A percentile compares a stretch with the other conserved stretches of the same genome.
Conservation (phyloP, 53 echinoderm and acorn worm species). For the Arbacia lixula region DNA sequence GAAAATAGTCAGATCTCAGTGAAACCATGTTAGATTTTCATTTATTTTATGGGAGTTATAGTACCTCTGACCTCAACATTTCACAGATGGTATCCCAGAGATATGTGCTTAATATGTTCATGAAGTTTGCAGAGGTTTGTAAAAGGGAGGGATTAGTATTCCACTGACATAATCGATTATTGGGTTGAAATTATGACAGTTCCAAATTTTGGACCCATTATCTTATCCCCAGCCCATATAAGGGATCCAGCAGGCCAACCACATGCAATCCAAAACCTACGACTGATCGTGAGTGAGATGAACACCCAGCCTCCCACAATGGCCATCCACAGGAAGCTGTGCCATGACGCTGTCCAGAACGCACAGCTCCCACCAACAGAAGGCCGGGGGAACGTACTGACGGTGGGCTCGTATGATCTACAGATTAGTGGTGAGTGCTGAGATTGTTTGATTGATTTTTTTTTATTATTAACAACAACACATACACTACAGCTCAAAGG, state of each 20-base stretch:
- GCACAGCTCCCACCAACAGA: slow-evolving; percentile 75
- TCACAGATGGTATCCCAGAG: too few relatives aligned
- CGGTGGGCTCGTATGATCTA: slow-evolving; percentile 92
- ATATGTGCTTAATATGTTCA: too few relatives aligned
- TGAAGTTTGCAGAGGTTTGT: too few relatives aligned
- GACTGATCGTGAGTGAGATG: slow-evolving; percentile 88
- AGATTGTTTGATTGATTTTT: neutral
- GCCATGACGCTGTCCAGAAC: slow-evolving; percentile 82
- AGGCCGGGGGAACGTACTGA: slow-evolving; percentile 83
- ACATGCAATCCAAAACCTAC: slow-evolving; percentile 86
- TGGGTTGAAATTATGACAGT: too few relatives aligned
- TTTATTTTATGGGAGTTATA: too few relatives aligned
- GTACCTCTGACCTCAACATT: too few relatives aligned
- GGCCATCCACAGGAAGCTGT: slow-evolving; percentile 66
- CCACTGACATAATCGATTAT: too few relatives aligned
- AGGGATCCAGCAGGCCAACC: slow-evolving; percentile 88
- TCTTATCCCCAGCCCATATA: slow-evolving; percentile 77
- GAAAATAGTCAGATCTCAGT: too few relatives aligned
- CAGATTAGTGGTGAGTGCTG: slow-evolving; percentile 82
- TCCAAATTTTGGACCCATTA: too few relatives aligned
- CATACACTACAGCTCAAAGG: too few relatives aligned
- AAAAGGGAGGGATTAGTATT: too few relatives aligned
- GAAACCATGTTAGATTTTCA: too few relatives aligned
- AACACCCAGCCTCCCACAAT: slow-evolving; percentile 84
- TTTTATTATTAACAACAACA: neutral